Base-by-base conservation (phyloP, 2,797 vertebrate genomes). In the Phaenicophaeus curvirostris region DNA sequence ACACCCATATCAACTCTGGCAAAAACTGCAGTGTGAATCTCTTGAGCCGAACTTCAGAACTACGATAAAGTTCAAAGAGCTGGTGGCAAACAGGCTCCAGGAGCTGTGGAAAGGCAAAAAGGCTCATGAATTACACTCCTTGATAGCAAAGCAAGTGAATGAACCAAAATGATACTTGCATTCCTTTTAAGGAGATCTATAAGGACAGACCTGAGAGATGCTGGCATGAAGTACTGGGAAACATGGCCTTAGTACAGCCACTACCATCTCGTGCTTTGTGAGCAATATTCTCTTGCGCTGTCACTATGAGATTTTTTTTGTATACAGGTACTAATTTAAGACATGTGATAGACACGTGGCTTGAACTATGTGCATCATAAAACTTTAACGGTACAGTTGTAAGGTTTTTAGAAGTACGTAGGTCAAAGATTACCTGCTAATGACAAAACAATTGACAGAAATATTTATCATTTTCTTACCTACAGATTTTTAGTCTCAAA, bases 81-180 rank as follows among this genome's bases (percentile, higher is more conserved):
- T 99, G 99, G 97, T 99, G 99, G 96, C 99, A 99, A 90, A 99
- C 99, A 11, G 99, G 99, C 96, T 99, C 99, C 97, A 99, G 97
- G 59, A 99, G 98, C 99, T 99, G 68, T 9, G 28, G 68, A 87
- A 93, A 83, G 25, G 41, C 31, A 94, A 72, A 63, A 35, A 53
- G 42, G 19, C 13, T 57, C 10, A 83, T 72, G 23, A 78, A 30
- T 76, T 57, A 53, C 51, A 48, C 31, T 73, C n/a, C 33, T 79
- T 63, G 31, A 59, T 21, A 19, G 31, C 31, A 41, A 41, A 39
- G 8, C 4, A 18, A 77, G 31, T 13, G 30, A 58, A 35, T 11
- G 9, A 87, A 89, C 33, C 18, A 53, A 75, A 83, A 14, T 2
- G 2, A 5, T 31, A 87, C 3, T 28, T 67, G 25, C 27, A 15